phyloP scores from a whole-genome alignment of 2,113 vertebrate genomes.

The Lethenteron reissneri region DNA sequence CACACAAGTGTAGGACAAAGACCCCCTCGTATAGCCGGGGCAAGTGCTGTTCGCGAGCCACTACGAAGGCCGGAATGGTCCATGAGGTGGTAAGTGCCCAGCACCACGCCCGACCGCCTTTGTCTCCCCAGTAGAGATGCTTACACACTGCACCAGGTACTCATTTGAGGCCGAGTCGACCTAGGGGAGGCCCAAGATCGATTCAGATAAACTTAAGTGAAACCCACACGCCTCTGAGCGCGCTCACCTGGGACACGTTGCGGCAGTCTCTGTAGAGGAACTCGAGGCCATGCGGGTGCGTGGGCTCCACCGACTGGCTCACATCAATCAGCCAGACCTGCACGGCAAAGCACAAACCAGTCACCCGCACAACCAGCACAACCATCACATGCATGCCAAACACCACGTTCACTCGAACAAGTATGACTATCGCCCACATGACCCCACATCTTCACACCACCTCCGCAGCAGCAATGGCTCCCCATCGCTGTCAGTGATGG shows the following conservation, averaged over 20 bases:
- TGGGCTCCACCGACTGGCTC: conserved; percentile 83
- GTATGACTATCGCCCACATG: too few species aligned
- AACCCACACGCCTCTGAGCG: not conserved
- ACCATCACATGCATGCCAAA: not conserved
- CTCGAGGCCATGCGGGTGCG: conserved; percentile 69
- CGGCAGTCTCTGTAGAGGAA: conserved; percentile 87
- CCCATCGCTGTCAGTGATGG: too few species aligned
- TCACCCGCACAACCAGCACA: not conserved
- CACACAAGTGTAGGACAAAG: too few species aligned
- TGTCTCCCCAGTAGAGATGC: too few species aligned
- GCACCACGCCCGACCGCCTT: too few species aligned
- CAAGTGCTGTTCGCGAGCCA: too few species aligned
- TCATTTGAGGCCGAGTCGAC: not conserved
- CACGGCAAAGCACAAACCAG: conserved; percentile 7
- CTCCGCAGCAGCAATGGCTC: too few species aligned
- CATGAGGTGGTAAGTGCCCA: too few species aligned
- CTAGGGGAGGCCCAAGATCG: too few species aligned
- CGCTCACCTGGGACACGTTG: conserved; percentile 62
- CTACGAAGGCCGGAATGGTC: too few species aligned
- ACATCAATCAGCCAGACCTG: conserved; percentile 93
- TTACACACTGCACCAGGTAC: not conserved
- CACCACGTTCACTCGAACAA: not conserved
- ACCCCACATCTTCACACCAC: too few species aligned
- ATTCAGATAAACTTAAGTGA: not conserved
- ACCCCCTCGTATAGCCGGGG: too few species aligned